phyloP scores from a whole-genome alignment of 2,797 vertebrate genomes.

The Lagorchestes hirsutus region DNA sequence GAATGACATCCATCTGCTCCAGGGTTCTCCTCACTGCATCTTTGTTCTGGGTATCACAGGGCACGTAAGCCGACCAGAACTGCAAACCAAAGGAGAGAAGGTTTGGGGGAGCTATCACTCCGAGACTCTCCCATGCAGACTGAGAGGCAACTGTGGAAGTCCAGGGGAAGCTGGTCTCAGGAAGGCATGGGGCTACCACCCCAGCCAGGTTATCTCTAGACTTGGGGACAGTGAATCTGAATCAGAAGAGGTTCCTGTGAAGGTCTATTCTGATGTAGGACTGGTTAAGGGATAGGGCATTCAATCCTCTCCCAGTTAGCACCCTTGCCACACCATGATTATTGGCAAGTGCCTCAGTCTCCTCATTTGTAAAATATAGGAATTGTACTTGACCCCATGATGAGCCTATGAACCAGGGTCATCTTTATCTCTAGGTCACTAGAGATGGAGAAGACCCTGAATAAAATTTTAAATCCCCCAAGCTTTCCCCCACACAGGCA shows the following conservation, averaged over 20 bases:
- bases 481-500: not conserved
- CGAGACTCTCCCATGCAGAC: fast-evolving
- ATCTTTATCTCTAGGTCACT: not conserved
- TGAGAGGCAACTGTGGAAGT: not conserved
- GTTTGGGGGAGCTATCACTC: fast-evolving
- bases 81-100: constrained; percentile 55
- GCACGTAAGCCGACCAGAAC: constrained; percentile 95
- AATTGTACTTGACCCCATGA: not conserved
- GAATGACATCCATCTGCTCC: constrained; percentile 95
- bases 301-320: not conserved
- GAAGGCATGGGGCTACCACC: too few species aligned
- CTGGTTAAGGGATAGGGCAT: not conserved
- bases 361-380: not conserved
- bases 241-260: not conserved
- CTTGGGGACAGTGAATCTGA: not conserved
- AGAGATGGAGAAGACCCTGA: not conserved
- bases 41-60: constrained; percentile 93
- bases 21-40: constrained; percentile 92
- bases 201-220: not conserved
- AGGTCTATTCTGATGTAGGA: not conserved
- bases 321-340: not conserved
- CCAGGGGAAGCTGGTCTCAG: not conserved
- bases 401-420: not conserved
- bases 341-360: not conserved
- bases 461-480: not conserved